Evolutionary conservation across 2,797 vertebrate species (phyloP), one percentile per base, ranked within the genome.

Genomic region (Menidia menidia): DNA sequence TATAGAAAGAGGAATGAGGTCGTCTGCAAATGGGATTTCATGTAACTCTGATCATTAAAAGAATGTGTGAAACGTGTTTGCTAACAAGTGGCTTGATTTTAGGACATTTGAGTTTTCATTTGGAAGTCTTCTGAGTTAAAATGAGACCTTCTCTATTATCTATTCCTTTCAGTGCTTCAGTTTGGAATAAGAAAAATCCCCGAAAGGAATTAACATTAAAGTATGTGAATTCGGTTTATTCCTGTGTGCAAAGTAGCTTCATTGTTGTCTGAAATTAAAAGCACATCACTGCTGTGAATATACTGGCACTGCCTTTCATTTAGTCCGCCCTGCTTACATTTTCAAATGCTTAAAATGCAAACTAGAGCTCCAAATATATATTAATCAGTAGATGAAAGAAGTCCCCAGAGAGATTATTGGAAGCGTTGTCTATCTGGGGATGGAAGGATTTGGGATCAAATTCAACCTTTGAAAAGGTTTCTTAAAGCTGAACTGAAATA

Each of bases 21-120:
- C 25, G 25, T 25, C 25, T 73, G 72, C 42, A 65, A 61, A 74
- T 68, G 63, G 0, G 0, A 54, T 58, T 61, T 53, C 18, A 69
- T 60, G 64, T 43, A 30, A 19, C 2, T 0, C 51, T 55, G 48
- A 57, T 13, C 56, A 54, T 43, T 47, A 31, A 3, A 65, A n/a
- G 16, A 67, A 8, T 1, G 18, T 31, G 51, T 19, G 18, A 73
- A 45, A 18, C 44, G 57, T 68, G 31, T 53, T 18, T 13, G 7
- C 16, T 59, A 50, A 25, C 13, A 63, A 25, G 12, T 30, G 59
- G 41, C 43, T 64, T 59, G 7, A 39, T 13, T 64, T 50, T n/a
- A 9, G 18, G 15, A 44, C 19, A 39, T 39, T 39, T 39, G 41
- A 14, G 39, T 32, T 44, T 53, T 54, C 12, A 64, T 42, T 16